Base-by-base conservation (phyloP, 23 tunicate genomes). In the Diplosoma virens region DNA sequence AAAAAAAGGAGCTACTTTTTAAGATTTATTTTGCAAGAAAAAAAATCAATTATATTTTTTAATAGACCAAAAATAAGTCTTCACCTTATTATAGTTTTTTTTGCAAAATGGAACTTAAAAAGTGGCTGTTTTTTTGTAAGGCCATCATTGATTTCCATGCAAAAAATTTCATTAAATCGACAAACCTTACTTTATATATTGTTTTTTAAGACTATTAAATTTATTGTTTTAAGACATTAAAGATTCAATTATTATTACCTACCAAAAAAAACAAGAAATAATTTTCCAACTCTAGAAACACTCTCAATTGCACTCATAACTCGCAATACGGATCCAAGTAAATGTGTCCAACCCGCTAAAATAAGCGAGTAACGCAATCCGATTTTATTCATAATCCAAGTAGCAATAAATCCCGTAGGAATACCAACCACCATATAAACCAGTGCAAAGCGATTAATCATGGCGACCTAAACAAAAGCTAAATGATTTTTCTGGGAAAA, bases 381-480 rank as follows among this genome's bases (percentile, higher is more conserved):
- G 23, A 81, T 36, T 28, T 36, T 81, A 36, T 81, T 70, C 63
- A 81, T 66, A 7, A 87, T 33, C 87, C 87, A 87, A 11, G 78
- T 81, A 3, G 86, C 82, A 18, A 74, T 37, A 20, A 87, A 21
- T 9, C 94, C 94, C 34, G 34, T 27, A 4, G 87, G 87, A 18
- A 87, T 56, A 28, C 81, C 86, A 25, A 75, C 81, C 23, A 75
- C 73, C 94, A 87, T 81, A 37, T 80, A 81, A 35, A 81, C 82
- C 45, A 81, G 66, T 16, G 87, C 82, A 4, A 87, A 60, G 85
- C 85, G 65, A 75, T 87, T 81, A 54, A 87, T 76, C 0, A 73
- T 54, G 24, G 37, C 63, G n/a, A 86, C 53, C 85, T 81, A 41
- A 14, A 41, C 50, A 41, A 41, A 41, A 7, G 50, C n/a, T n/a